phyloP scores from a whole-genome alignment of 2,888 invertebrate genomes.

The Disparrhopalites patrizii region DNA sequence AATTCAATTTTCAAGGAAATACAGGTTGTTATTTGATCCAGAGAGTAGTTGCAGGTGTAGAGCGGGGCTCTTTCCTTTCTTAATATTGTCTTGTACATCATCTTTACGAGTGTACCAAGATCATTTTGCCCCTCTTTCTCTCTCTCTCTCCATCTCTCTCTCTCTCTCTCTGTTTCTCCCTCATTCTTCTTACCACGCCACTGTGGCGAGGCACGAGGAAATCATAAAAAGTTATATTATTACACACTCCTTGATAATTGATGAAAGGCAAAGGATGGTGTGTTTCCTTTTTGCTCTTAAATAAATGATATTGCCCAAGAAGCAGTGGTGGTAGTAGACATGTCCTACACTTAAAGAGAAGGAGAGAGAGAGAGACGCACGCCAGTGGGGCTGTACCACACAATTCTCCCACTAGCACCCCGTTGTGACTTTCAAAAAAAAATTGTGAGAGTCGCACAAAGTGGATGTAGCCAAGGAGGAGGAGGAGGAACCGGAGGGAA shows the following conservation, averaged over 20 bases:
- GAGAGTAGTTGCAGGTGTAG: neutral
- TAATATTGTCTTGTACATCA: too few relatives aligned
- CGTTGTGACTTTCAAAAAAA: neutral
- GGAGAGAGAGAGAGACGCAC: too few relatives aligned
- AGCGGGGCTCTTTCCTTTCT: neutral
- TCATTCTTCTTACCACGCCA: too few relatives aligned
- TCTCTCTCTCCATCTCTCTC: too few relatives aligned
- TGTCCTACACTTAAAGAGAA: too few relatives aligned
- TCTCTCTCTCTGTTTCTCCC: too few relatives aligned
- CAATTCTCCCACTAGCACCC: neutral
- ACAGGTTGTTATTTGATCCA: neutral
- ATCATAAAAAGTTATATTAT: slow-evolving; percentile 1
- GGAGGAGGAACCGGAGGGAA: neutral
- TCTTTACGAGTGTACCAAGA: neutral
- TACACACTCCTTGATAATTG: neutral
- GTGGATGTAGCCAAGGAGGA: too few relatives aligned
- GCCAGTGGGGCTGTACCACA: too few relatives aligned
- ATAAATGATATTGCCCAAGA: slow-evolving; percentile 18
- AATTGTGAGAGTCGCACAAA: neutral
- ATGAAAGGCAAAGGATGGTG: slow-evolving; percentile 3
- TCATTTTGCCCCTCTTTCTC: neutral
- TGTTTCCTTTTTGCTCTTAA: too few relatives aligned
- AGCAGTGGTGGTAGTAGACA: too few relatives aligned
- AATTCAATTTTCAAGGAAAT: too few relatives aligned
- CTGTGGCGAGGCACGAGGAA: too few relatives aligned